Evolutionary conservation across 2,888 invertebrate species (phyloP).

Genomic region (Platycnemis pennipes): DNA sequence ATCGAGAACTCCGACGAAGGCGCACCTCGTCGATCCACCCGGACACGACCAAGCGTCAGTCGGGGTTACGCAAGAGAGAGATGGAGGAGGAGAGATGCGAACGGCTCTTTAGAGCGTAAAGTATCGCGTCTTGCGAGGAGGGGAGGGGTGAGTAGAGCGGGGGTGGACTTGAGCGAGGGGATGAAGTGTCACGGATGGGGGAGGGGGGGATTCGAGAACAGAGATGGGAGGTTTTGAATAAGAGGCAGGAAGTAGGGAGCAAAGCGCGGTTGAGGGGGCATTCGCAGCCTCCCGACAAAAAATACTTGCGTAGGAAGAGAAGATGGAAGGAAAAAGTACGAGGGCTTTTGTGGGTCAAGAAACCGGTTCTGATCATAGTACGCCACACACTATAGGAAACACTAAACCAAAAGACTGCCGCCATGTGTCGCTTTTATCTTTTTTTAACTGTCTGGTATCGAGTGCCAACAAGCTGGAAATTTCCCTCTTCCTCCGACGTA

Average conservation of each 20-base stretch:
- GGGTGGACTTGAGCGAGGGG: neutral
- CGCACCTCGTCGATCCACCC: no score
- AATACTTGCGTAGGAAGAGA: neutral
- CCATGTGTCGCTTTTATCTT: conserved; percentile 40
- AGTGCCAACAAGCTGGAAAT: conserved; percentile 39
- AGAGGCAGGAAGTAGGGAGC: neutral
- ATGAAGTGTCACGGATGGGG: conserved; percentile 10
- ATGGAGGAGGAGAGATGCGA: neutral
- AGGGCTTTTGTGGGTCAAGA: conserved; percentile 57
- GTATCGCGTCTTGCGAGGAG: conserved; percentile 19
- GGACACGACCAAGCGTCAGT: neutral
- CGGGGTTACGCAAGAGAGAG: neutral
- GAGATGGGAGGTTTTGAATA: neutral
- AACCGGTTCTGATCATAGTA: conserved; percentile 53
- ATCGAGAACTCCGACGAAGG: no score
- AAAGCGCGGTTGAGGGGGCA: neutral
- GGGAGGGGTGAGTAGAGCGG: neutral
- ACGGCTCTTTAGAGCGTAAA: neutral
- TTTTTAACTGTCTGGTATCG: conserved; percentile 52
- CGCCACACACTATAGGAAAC: conserved; percentile 48
- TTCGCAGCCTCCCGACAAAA: neutral
- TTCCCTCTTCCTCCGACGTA: conserved; percentile 9
- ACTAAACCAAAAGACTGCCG: conserved; percentile 27
- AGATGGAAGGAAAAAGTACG: neutral
- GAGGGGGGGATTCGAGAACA: neutral